These are phyloP conservation scores for Amblyjoppa fuscipennis DNA, from an alignment of 2,888 invertebrate species.

Conservation along the genomic window DNA sequence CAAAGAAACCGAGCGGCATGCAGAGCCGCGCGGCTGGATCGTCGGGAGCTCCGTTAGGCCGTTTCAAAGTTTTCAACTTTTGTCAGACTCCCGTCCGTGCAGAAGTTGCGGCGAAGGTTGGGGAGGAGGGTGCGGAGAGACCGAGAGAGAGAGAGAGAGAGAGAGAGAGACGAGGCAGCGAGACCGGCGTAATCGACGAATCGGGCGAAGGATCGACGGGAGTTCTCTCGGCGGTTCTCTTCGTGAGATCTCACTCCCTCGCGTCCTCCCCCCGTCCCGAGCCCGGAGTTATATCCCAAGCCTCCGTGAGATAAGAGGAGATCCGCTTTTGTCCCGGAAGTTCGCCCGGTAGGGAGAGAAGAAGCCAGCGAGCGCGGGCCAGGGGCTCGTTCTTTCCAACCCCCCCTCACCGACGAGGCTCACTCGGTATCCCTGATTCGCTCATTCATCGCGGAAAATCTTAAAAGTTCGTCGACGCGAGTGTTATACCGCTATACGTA, in stretches of 20 bases:
- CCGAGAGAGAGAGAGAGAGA: not conserved
- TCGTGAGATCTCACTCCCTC: slow-evolving; percentile 25
- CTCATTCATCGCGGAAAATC: slow-evolving; percentile 65
- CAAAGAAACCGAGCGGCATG: not conserved
- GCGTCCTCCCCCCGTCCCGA: not conserved
- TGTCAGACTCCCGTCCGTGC: slow-evolving; percentile 10
- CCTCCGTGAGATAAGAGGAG: slow-evolving; percentile 63
- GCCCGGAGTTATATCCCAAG: slow-evolving; percentile 44
- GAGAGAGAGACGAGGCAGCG: slow-evolving; percentile 8
- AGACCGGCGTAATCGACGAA: slow-evolving; percentile 53
- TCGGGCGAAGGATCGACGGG: slow-evolving; percentile 52
- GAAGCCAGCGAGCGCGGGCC: slow-evolving; percentile 34
- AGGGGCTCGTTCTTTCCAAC: slow-evolving; percentile 4
- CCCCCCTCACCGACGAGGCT: slow-evolving; percentile 20
- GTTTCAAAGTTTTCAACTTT: slow-evolving; percentile 45
- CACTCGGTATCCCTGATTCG: slow-evolving; percentile 56
- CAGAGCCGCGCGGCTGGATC: not conserved
- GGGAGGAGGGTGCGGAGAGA: not conserved
- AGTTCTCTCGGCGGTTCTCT: slow-evolving; percentile 25
- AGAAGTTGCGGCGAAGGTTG: not conserved
- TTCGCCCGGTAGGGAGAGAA: slow-evolving; percentile 45
- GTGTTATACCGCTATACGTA: slow-evolving; percentile 31
- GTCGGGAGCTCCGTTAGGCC: not conserved
- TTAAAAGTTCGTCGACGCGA: slow-evolving; percentile 62
- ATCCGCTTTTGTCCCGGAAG: slow-evolving; percentile 64